Percentiles rank a stretch among this genome's conserved stretches.
Evolutionary conservation across 2,888 invertebrate species (phyloP).

Genomic region (Polyommatus iphigenia): DNA sequence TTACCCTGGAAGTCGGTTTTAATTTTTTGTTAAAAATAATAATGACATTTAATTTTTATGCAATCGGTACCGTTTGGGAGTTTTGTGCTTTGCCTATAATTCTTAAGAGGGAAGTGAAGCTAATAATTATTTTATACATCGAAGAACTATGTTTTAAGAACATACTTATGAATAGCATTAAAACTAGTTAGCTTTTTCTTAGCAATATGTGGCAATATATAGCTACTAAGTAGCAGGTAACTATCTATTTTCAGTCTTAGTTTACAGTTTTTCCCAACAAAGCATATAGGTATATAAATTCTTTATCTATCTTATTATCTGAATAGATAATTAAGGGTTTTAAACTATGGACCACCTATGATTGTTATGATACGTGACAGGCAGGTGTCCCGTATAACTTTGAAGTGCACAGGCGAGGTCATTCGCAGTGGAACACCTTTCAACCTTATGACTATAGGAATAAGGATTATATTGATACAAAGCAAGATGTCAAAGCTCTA

Average conservation of each 20-base stretch:
- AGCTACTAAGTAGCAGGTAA: too few species aligned
- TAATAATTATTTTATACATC: background rate
- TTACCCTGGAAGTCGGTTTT: too few species aligned
- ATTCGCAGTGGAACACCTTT: background rate
- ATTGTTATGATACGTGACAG: constrained; percentile 16
- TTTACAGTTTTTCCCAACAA: background rate
- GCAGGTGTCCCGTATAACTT: constrained; percentile 20
- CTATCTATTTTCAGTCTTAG: background rate
- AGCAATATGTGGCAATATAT: background rate
- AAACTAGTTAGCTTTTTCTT: background rate
- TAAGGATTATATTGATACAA: background rate
- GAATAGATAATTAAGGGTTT: constrained; percentile 15
- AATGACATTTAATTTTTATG: constrained; percentile 8
- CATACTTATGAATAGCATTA: too few species aligned
- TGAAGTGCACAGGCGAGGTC: background rate
- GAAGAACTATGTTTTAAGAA: background rate
- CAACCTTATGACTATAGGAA: background rate
- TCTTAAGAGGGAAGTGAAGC: background rate
- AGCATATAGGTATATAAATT: background rate
- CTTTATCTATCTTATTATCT: background rate
- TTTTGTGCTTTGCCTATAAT: background rate
- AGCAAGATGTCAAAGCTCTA: background rate
- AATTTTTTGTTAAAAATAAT: too few species aligned
- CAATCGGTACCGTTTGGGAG: background rate
- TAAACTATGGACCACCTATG: constrained; percentile 15